A percentile compares a stretch with the other conserved stretches of the same genome.
Evolutionary conservation across 2,888 invertebrate genomes (phyloP).

Genomic region (Plagodis dolabraria): DNA sequence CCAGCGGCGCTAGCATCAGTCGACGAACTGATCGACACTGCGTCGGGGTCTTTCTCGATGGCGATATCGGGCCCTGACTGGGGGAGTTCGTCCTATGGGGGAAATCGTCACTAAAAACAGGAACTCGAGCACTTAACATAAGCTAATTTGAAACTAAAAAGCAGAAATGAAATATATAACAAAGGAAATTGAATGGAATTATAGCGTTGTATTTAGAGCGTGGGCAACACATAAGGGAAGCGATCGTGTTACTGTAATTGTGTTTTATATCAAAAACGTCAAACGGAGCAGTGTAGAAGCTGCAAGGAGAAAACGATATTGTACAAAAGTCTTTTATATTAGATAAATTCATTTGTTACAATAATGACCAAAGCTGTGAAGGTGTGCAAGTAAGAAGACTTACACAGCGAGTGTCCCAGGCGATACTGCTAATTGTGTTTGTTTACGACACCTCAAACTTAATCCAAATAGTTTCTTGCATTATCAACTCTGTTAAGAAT

Average conservation of each 20-base stretch:
- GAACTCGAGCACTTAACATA: slow-evolving; percentile 16
- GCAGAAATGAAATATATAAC: neutral
- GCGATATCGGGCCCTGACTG: slow-evolving; percentile 70
- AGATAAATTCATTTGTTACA: neutral
- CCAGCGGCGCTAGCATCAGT: slow-evolving; percentile 69
- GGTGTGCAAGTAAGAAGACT: slow-evolving; percentile 11
- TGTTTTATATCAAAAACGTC: slow-evolving; percentile 7
- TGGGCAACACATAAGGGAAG: slow-evolving; percentile 6
- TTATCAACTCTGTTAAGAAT: neutral
- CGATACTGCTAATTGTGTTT: slow-evolving; percentile 41
- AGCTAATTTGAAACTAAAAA: neutral
- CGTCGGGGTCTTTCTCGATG: slow-evolving; percentile 67
- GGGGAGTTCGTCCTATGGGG: slow-evolving; percentile 68
- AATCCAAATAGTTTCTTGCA: neutral
- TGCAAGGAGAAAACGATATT: slow-evolving; percentile 15
- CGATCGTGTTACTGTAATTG: slow-evolving; percentile 10
- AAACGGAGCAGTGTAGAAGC: slow-evolving; percentile 14
- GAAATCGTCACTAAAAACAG: slow-evolving; percentile 24
- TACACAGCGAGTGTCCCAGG: slow-evolving; percentile 48
- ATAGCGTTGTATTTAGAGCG: slow-evolving; percentile 4
- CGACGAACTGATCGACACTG: slow-evolving; percentile 72
- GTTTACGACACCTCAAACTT: neutral
- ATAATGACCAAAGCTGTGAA: slow-evolving; percentile 2
- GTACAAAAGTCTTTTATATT: neutral
- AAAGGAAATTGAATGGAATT: neutral